Evolutionary conservation across 2,888 invertebrate species (phyloP).

Genomic region (Myopa tessellatipennis): DNA sequence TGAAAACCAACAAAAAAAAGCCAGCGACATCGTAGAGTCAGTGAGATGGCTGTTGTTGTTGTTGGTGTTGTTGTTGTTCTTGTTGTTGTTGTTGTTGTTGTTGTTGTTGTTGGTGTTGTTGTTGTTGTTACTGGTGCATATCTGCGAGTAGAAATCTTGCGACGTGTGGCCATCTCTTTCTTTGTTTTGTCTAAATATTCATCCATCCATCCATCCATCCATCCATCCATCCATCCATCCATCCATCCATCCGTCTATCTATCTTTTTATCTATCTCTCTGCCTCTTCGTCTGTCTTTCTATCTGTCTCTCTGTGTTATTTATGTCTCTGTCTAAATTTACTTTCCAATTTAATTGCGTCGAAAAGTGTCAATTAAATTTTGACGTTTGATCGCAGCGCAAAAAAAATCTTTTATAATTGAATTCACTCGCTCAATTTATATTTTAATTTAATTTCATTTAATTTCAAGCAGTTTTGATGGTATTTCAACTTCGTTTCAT

Average conservation of each 20-base stretch:
- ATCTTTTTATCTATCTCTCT: too few relatives aligned
- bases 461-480: background rate
- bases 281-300: background rate
- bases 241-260: too few relatives aligned
- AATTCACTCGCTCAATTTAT: constrained; percentile 14
- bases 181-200: background rate
- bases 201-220: background rate
- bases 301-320: constrained; percentile 3
- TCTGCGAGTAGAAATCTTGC: background rate
- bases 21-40: background rate
- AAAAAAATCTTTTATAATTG: constrained; percentile 30
- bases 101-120: background rate
- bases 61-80: constrained; percentile 13
- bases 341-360: constrained; percentile 38
- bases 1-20: too few relatives aligned
- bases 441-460: constrained; percentile 6
- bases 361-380: constrained; percentile 41
- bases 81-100: constrained; percentile 11
- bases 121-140: too few relatives aligned
- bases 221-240: background rate
- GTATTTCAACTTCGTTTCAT: too few relatives aligned
- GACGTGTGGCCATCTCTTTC: background rate
- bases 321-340: constrained; percentile 24
- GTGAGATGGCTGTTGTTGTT: background rate
- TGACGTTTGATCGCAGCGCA: constrained; percentile 31